These are phyloP conservation scores for Grapholita molesta DNA, from an alignment of 1,140 invertebrate species.

Conservation along the genomic window DNA sequence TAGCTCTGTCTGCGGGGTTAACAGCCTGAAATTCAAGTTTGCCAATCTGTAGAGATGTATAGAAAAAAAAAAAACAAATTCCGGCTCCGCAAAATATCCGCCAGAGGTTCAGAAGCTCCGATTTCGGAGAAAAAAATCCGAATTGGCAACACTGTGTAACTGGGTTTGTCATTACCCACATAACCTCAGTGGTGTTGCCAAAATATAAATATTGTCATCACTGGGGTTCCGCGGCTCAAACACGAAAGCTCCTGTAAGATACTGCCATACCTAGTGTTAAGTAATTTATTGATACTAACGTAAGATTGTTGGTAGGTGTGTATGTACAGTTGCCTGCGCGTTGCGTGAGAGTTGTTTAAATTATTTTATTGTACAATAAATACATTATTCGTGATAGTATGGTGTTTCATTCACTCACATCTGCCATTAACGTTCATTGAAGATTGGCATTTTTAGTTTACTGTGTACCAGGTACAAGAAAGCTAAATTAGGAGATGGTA, in stretches of 20 bases:
- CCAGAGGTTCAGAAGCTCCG: no score
- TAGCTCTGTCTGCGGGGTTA: no score
- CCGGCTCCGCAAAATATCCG: no score
- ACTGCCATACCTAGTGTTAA: neutral
- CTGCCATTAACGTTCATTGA: no score
- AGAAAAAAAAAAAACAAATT: no score
- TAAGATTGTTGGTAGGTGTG: constrained; percentile 14
- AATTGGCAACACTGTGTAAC: no score
- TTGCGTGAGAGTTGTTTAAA: constrained; percentile 17
- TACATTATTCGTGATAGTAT: constrained; percentile 9
- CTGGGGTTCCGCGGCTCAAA: neutral
- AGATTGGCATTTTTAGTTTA: no score
- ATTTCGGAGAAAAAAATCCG: no score
- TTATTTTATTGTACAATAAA: constrained; percentile 17
- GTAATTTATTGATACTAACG: neutral
- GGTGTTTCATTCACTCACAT: neutral
- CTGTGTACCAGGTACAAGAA: no score
- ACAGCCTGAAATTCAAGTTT: no score
- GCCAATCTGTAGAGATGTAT: no score
- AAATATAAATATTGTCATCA: neutral
- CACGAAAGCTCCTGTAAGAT: neutral
- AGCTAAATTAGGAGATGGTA: no score
- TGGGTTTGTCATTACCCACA: neutral
- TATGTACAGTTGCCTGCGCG: constrained; percentile 1
- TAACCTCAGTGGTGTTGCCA: neutral